Conservation (phyloP, 1,140 invertebrate species). For the Brevipalpus yothersi region DNA sequence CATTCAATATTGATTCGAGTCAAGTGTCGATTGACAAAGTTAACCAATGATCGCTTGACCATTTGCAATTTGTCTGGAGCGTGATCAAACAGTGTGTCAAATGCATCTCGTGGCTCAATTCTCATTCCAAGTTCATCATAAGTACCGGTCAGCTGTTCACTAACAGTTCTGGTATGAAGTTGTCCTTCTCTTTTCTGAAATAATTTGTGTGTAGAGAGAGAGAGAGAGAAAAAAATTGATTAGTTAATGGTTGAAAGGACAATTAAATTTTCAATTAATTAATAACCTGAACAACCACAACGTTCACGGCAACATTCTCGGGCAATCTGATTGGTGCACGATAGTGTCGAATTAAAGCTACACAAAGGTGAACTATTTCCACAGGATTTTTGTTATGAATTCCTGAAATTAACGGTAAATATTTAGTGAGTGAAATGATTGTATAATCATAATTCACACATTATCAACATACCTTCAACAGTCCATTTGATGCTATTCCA, state of each 20-base stretch:
- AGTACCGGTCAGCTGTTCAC: constrained; percentile 6
- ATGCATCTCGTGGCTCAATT: constrained; percentile 49
- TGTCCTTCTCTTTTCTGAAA: constrained; percentile 23
- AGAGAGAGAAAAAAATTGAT: constrained; percentile 1
- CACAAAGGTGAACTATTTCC: constrained; percentile 76
- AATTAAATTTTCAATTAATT: constrained; percentile 3
- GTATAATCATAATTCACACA: too few species aligned
- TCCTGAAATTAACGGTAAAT: constrained; percentile 20
- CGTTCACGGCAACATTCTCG: constrained; percentile 72
- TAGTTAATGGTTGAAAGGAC: not conserved
- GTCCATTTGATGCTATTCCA: constrained; percentile 50
- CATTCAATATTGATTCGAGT: constrained; percentile 81
- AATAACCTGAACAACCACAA: constrained; percentile 59
- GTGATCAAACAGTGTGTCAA: constrained; percentile 95
- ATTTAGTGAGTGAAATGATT: too few species aligned
- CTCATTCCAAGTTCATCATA: constrained; percentile 11
- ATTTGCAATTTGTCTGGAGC: constrained; percentile 90
- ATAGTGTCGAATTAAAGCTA: constrained; percentile 75
- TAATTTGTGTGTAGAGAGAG: not conserved
- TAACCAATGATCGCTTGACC: constrained; percentile 77
- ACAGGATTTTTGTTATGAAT: constrained; percentile 89
- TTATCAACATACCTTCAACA: constrained; percentile 65
- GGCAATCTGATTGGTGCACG: constrained; percentile 76
- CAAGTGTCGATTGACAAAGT: constrained; percentile 94
- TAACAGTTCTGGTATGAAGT: constrained; percentile 2